phyloP scores from a whole-genome alignment of 2,113 vertebrate genomes.

The Xerus inauris region DNA sequence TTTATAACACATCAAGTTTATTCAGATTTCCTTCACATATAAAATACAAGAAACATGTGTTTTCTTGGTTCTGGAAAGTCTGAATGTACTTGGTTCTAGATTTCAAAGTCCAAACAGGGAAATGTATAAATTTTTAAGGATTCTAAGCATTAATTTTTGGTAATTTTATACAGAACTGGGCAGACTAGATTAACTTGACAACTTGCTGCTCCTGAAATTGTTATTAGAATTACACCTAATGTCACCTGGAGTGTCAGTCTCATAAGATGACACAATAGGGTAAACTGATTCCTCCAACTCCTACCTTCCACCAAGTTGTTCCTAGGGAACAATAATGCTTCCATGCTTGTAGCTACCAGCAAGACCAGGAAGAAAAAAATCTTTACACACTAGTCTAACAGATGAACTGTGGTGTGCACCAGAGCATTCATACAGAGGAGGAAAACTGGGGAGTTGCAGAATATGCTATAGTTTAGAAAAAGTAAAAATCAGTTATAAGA shows the following conservation, averaged over 20 bases:
- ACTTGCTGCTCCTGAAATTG: constrained; percentile 1
- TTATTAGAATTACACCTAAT: not conserved
- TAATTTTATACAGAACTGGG: constrained; percentile 36
- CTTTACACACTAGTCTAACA: not conserved
- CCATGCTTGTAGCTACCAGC: not conserved
- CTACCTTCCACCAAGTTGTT: not conserved
- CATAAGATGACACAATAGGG: constrained; percentile 16
- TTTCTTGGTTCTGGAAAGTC: constrained; percentile 42
- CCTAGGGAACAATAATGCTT: not conserved
- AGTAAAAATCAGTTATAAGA: not conserved
- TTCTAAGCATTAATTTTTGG: not conserved
- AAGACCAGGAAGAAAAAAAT: not conserved
- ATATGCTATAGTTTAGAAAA: not conserved
- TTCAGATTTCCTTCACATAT: not conserved
- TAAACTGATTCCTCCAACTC: not conserved
- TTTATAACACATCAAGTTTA: not conserved
- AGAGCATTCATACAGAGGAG: not conserved
- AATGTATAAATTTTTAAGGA: constrained; percentile 18
- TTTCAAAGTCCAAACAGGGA: not conserved
- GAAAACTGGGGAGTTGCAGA: not conserved
- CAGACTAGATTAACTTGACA: not conserved
- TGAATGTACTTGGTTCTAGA: not conserved
- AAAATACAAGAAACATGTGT: not conserved
- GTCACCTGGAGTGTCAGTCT: not conserved
- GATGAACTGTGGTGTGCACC: not conserved